A percentile compares a stretch with the other conserved stretches of the same genome.
phyloP scores from a whole-genome alignment of 2,888 invertebrate species.

The Apodemia zela region DNA sequence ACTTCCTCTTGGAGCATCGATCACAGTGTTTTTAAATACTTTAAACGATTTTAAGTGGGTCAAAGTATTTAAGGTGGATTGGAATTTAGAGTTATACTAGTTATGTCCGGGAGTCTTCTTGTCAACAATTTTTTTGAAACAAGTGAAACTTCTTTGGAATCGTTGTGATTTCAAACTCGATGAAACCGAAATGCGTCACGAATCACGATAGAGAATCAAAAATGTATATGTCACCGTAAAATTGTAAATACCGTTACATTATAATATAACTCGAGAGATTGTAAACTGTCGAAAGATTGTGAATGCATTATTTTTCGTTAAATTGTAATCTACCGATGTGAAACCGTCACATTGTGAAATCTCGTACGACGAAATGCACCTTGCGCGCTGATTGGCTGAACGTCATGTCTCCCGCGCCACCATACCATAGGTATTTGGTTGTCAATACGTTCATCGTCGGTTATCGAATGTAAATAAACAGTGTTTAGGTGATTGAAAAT shows the following conservation, averaged over 20 bases:
- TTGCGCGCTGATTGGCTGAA: no score
- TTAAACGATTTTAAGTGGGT: slow-evolving; percentile 10
- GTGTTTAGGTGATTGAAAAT: background rate
- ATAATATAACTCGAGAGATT: no score
- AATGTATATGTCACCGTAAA: no score
- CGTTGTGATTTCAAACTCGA: no score
- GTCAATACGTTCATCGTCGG: background rate
- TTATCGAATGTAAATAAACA: slow-evolving; percentile 12
- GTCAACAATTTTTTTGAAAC: background rate
- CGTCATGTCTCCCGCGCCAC: no score
- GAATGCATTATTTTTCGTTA: background rate
- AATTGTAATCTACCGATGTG: no score
- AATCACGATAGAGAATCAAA: no score
- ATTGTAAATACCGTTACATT: no score
- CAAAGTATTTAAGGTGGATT: slow-evolving; percentile 5
- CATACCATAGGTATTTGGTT: background rate
- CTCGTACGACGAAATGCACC: no score
- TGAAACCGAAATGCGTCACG: no score
- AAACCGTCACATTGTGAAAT: no score
- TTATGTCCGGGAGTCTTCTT: background rate
- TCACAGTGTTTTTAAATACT: slow-evolving; percentile 9
- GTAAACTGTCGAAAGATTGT: background rate
- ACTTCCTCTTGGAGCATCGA: background rate
- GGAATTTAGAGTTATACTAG: background rate
- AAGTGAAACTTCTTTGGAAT: no score